These are phyloP conservation scores for Drosophila hydei DNA, from an alignment of 1,140 invertebrate genomes.

Conservation along the genomic window DNA sequence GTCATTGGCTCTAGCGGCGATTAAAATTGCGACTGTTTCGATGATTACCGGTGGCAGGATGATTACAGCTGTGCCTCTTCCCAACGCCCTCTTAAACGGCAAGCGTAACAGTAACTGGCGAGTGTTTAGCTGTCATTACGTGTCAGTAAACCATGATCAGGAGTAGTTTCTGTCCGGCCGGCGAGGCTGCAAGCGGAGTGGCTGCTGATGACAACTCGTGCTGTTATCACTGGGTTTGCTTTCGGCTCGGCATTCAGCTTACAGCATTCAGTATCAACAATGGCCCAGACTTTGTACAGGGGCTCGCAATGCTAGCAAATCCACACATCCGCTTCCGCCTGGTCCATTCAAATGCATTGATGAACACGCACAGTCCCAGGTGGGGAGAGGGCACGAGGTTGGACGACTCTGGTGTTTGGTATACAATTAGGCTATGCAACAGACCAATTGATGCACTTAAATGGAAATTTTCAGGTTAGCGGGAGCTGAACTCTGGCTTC, in stretches of 20 bases:
- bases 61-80: constrained; percentile 32
- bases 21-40: constrained; percentile 40
- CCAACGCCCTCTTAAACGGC: neutral
- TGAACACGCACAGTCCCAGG: constrained; percentile 18
- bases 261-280: constrained; percentile 52
- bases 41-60: constrained; percentile 35
- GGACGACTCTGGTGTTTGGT: constrained; percentile 1
- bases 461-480: constrained; percentile 36
- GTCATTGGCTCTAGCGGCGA: constrained; percentile 51
- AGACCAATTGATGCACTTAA: constrained; percentile 60
- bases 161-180: constrained; percentile 1
- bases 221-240: constrained; percentile 34
- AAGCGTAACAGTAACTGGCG: constrained; percentile 55
- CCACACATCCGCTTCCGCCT: constrained; percentile 69
- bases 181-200: constrained; percentile 17
- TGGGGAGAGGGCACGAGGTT: neutral
- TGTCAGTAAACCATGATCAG: constrained; percentile 77
- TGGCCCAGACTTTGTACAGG: constrained; percentile 25
- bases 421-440: constrained; percentile 51
- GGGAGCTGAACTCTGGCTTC: constrained; percentile 18
- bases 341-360: constrained; percentile 50
- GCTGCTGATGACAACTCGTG: constrained; percentile 60
- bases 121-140: constrained; percentile 79
- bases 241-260: constrained; percentile 29
- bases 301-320: constrained; percentile 50